Conservation (phyloP, 2,113 vertebrate species). For the Strigops habroptila region DNA sequence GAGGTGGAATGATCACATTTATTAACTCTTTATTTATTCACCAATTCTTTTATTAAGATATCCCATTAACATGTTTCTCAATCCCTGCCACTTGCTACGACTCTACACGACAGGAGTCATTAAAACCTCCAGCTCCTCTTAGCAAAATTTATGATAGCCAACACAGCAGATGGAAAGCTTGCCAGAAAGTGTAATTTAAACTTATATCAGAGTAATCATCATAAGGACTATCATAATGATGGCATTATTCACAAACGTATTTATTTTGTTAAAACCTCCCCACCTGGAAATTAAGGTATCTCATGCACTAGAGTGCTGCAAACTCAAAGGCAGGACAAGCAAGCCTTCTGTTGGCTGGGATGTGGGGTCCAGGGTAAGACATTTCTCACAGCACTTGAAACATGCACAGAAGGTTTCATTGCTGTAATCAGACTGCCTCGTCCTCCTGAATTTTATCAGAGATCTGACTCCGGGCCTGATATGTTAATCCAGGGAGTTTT, state of each 20-base stretch:
- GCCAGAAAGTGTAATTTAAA: not conserved
- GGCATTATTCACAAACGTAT: not conserved
- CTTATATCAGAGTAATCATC: not conserved
- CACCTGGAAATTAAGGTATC: not conserved
- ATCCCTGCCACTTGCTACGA: not conserved
- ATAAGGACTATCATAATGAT: not conserved
- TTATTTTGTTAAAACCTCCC: not conserved
- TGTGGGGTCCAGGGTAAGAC: not conserved
- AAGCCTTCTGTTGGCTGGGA: not conserved
- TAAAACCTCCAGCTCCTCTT: not conserved
- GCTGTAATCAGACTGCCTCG: not conserved
- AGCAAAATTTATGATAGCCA: not conserved
- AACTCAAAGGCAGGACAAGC: not conserved
- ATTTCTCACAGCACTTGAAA: not conserved
- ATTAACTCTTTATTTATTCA: not conserved
- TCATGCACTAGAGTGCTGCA: not conserved
- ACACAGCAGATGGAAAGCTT: not conserved
- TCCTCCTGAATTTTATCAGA: not conserved
- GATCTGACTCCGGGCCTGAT: not conserved
- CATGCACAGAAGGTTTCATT: not conserved
- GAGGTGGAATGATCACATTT: not conserved
- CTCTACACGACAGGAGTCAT: not conserved
- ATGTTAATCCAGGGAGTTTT: not conserved
- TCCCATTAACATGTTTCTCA: not conserved
- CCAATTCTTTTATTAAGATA: not conserved